Evolutionary conservation across 2,113 vertebrate species (phyloP), one percentile per base, ranked within the genome.

Genomic region (Lota lota): DNA sequence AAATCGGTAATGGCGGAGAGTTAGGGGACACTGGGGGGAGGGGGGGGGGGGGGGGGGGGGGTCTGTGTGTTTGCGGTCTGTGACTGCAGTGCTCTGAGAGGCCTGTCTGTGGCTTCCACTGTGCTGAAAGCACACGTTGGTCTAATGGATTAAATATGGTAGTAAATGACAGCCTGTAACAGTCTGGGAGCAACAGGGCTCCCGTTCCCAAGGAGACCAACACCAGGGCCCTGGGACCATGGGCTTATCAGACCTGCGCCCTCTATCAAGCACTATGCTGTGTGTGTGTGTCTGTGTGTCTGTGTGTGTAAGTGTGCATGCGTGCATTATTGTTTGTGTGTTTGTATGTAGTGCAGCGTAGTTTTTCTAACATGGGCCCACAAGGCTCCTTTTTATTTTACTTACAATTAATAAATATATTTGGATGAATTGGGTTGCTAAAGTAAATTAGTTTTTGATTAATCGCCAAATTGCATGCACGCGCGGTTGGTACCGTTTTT

Each of bases 91-190:
- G 33, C 12, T 21, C 71, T 75, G 75, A 68, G 67, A 66, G 71
- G 68, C 84, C 79, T 70, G 72, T 79, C 74, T 88, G 81, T 69
- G 79, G 79, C 67, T 40, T 69, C 63, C 75, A 68, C 77, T 81
- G 63, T 72, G 75, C 72, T 75, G 63, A 73, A 82, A 84, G 79
- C 84, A 84, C 69, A 75, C 84, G 87, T 81, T 80, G 64, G 70
- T 81, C 79, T 84, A 83, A 85, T 87, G 76, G 84, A 79, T 86
- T 85, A 82, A 85, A 81, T 82, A 74, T 70, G 79, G 77, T 61
- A 73, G 80, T 86, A 80, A 83, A 85, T 84, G 73, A 83, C 79
- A 79, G 79, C 70, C 70, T 47, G 40, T 14, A 65, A 61, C 78
- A 57, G 61, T 74, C 74, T 61, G 73, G 69, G 50, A 75, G 36